Base-by-base conservation (phyloP, 2,797 vertebrate genomes). In the Hyperoplus immaculatus region DNA sequence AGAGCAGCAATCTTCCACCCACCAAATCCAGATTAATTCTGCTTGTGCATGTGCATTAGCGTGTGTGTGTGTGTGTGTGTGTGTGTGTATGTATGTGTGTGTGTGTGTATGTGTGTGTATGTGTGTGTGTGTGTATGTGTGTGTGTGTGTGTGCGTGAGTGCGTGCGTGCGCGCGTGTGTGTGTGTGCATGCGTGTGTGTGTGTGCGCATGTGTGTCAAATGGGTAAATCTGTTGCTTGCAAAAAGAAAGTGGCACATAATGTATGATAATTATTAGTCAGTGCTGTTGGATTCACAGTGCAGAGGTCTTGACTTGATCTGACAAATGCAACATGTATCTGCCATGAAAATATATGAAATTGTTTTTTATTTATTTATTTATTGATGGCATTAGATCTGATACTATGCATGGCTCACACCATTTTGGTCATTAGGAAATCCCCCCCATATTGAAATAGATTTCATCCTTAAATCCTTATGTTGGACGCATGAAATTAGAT, bases 1-100 rank as follows among this genome's bases (percentile, higher is more conserved):
- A 91, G 85, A 77, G 81, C 89, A 89, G 89, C 91, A 95, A 93
- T 95, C 93, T 94, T 93, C 93, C 91, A 93, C 93, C 89, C 91
- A 93, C 82, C 84, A 92, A 92, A 92, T 93, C 92, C 90, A 90
- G 90, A 92, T 93, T 92, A 92, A 89, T 84, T 86, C 84, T 82
- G 73, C 59, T 46, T 60, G 65, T 75, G 65, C 81, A 1, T 70
- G 49, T 81, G 71, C 7, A 39, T 50, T 53, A n/a, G 64, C 3
- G 5, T 65, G 59, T 63, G 39, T 43, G 55, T 29, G 16, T 13
- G 47, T n/a, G n/a, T n/a, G 4, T 21, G 21, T 21, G 21, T 21
- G 55, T 10, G 11, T 63, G 45, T 51, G 14, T 58, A 43, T 1
- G 51, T 29, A 42, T 6, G 12, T 53, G 45, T 7, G 21, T n/a